Conservation (phyloP, 2,888 invertebrate genomes). For the Dryocosmus kuriphilus region DNA sequence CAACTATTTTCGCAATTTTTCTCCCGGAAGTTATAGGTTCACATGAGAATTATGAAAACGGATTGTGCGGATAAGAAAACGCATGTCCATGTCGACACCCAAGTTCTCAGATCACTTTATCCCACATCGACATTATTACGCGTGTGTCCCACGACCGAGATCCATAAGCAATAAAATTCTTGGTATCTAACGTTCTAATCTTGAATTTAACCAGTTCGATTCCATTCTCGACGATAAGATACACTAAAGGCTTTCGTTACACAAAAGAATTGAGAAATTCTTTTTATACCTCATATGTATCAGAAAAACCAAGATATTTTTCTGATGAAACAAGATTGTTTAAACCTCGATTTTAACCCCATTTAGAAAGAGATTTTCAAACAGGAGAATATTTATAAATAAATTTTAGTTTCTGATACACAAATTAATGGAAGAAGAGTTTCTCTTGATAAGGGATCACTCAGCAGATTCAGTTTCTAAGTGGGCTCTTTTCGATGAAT, state of each 20-base stretch:
- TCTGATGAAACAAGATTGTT: not conserved
- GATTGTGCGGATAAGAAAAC: conserved; percentile 9
- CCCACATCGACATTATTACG: conserved; percentile 2
- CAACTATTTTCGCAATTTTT: conserved; percentile 1
- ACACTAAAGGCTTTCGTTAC: not conserved
- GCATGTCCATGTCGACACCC: conserved; percentile 13
- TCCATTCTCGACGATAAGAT: not conserved
- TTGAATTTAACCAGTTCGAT: not conserved
- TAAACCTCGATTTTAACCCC: not conserved
- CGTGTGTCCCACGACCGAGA: conserved; percentile 6
- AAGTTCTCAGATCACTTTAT: conserved; percentile 23
- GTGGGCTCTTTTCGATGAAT: not conserved
- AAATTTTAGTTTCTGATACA: not conserved
- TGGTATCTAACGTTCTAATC: conserved; percentile 11
- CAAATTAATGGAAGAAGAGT: not conserved
- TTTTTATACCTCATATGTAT: not conserved
- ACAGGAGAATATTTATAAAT: not conserved
- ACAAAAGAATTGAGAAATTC: not conserved
- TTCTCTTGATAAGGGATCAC: not conserved
- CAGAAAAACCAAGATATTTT: not conserved
- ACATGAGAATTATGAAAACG: conserved; percentile 19
- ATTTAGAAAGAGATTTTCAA: not conserved
- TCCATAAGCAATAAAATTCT: conserved; percentile 11
- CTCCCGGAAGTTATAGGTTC: conserved; percentile 25
- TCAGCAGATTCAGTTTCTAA: not conserved